These are phyloP conservation scores for Ichneumon xanthorius DNA, from an alignment of 2,888 invertebrate species.

Conservation along the genomic window DNA sequence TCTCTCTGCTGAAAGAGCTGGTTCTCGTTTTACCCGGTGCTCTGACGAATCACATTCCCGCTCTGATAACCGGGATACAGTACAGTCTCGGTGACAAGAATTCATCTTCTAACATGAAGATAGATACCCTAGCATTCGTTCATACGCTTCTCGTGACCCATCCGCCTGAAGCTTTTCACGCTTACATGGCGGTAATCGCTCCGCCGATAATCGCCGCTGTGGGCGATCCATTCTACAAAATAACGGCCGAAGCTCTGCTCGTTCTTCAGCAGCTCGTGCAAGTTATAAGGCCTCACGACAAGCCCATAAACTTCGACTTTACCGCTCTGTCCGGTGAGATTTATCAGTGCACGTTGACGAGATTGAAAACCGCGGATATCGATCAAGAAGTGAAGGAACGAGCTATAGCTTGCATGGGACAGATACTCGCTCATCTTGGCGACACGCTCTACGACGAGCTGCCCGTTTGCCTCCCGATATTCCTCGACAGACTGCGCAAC, in stretches of 20 bases:
- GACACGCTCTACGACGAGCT: conserved; percentile 93
- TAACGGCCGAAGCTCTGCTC: conserved; percentile 97
- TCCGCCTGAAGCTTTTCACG: conserved; percentile 91
- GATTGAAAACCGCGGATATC: conserved; percentile 97
- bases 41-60: conserved; percentile 92
- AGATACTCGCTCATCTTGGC: conserved; percentile 96
- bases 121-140: conserved; percentile 97
- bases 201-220: conserved; percentile 96
- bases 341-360: conserved; percentile 93
- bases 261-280: conserved; percentile 97
- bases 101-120: conserved; percentile 98
- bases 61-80: conserved; percentile 95
- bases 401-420: conserved; percentile 98
- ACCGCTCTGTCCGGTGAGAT: conserved; percentile 92
- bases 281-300: conserved; percentile 93
- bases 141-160: conserved; percentile 93
- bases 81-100: conserved; percentile 96
- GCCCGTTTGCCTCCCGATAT: conserved; percentile 95
- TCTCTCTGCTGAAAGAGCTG: conserved; percentile 95
- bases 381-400: conserved; percentile 99
- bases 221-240: conserved; percentile 98
- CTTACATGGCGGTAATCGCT: conserved; percentile 91
- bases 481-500: conserved; percentile 97
- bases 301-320: conserved; percentile 89
- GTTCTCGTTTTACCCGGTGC: conserved; percentile 96